These are phyloP conservation scores for Sebastes aleutianus DNA, from an alignment of 2,797 vertebrate genomes.

Conservation along the genomic window DNA sequence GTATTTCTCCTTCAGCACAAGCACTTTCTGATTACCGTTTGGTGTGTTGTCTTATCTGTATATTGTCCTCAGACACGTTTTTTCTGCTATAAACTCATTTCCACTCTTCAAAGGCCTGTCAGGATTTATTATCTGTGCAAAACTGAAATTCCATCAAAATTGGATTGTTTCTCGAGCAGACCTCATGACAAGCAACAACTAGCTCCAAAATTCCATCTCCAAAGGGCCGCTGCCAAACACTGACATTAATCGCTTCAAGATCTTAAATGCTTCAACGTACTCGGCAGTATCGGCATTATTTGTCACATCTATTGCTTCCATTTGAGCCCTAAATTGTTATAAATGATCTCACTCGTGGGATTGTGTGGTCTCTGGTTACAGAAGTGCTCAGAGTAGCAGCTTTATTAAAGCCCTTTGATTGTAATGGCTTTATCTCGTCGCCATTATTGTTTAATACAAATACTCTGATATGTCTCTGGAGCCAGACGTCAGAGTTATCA, in stretches of 20 bases:
- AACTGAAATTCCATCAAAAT: conserved; percentile 59
- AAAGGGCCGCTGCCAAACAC: conserved; percentile 48
- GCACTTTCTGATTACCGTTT: conserved; percentile 7
- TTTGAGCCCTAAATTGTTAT: conserved; percentile 16
- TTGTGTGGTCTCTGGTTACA: not conserved
- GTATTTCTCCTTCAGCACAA: not conserved
- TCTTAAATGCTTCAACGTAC: conserved; percentile 33
- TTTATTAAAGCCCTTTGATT: conserved; percentile 6
- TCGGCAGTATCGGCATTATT: conserved; percentile 35
- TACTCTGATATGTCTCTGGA: not conserved
- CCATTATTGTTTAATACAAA: not conserved
- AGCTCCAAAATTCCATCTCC: conserved; percentile 68
- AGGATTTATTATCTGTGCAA: conserved; percentile 44
- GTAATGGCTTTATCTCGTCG: conserved; percentile 30
- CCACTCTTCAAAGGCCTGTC: conserved; percentile 51
- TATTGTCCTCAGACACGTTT: conserved; percentile 6
- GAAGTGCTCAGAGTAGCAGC: not conserved
- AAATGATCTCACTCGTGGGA: conserved; percentile 20
- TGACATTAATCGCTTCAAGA: conserved; percentile 74
- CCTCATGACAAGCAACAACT: conserved; percentile 70
- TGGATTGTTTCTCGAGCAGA: conserved; percentile 57
- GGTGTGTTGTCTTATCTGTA: conserved; percentile 16
- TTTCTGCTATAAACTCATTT: conserved; percentile 41
- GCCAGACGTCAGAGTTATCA: not conserved
- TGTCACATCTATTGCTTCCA: conserved; percentile 42